Evolutionary conservation across 2,113 vertebrate species (phyloP), one percentile per base, ranked within the genome.

Genomic region (Cebidichthys violaceus): DNA sequence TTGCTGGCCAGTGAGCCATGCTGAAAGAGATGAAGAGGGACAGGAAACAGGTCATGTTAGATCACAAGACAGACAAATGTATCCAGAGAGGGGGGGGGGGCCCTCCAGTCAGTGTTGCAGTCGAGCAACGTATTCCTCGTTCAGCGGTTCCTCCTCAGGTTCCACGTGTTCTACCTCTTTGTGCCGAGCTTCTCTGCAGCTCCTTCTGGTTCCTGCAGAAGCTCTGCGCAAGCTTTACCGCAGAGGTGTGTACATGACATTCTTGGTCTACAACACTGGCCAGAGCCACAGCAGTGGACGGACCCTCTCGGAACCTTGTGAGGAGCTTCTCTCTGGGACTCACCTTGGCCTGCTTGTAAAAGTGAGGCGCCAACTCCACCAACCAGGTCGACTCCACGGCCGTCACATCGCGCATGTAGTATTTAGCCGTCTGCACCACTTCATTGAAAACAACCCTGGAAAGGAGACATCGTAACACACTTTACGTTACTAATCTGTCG

Each of bases 291-390:
- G 5, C 31, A 9, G 37, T 9, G 37, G 9, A 37, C 37, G 2
- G 37, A 8, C 37, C 37, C 2, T 37, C 9, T 37, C 9, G 9
- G 6, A 37, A 37, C 37, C 6, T 37, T 37, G 31, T 9, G 43
- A n/a, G 15, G 4, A 0, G 47, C 61, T 14, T 10, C 7, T 73
- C 54, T 81, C 24, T 33, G 17, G 77, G 11, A 59, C 96, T 83
- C 96, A 99, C 98, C 95, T 97, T 97, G 89, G 97, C 97, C 95
- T 99, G 97, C 88, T 99, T 99, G 92, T 99, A 99, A 60, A 99
- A 99, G 91, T 99, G 98, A 37, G 98, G 98, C 0, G 98, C 98
- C 94, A 99, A 89, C 83, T 99, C 98, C 91, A 99, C 87, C 86
- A 99, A 93, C 98, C 98, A 99, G 0, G 97, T 93, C 0, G 98